phyloP scores from a whole-genome alignment of 2,797 vertebrate genomes.

The Craterocephalus amniculus region DNA sequence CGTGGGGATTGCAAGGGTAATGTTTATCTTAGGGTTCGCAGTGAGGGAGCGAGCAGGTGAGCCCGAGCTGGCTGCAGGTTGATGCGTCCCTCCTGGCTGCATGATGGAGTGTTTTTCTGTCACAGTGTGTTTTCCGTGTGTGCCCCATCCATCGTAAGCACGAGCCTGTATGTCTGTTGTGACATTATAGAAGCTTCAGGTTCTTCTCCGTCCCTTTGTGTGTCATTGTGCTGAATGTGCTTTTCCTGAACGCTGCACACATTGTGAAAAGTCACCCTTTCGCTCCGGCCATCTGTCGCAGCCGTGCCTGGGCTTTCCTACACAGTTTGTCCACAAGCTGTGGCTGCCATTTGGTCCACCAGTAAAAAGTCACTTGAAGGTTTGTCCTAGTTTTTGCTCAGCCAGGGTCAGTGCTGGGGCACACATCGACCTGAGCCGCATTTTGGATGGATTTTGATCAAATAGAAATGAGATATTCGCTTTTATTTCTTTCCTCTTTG shows the following conservation, averaged over 20 bases:
- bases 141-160: constrained; percentile 9
- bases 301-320: constrained; percentile 59
- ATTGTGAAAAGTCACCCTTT: constrained; percentile 63
- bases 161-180: constrained; percentile 28
- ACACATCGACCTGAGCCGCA: constrained; percentile 16
- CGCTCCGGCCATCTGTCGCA: constrained; percentile 72
- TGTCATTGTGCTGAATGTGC: constrained; percentile 54
- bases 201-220: constrained; percentile 37
- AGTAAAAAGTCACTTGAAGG: constrained; percentile 56
- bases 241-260: constrained; percentile 45
- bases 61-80: constrained; percentile 2
- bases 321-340: constrained; percentile 76
- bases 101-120: constrained; percentile 5
- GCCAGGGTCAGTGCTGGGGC: constrained; percentile 51
- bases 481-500: not conserved
- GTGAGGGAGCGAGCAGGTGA: constrained; percentile 36
- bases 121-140: not conserved
- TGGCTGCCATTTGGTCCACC: constrained; percentile 67
- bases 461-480: not conserved
- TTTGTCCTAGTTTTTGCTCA: constrained; percentile 64
- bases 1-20: constrained; percentile 13
- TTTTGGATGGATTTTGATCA: constrained; percentile 10
- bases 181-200: constrained; percentile 54
- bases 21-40: constrained; percentile 38
- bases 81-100: constrained; percentile 8